phyloP scores from a whole-genome alignment of 1,140 invertebrate species.

The Pseudachorutes palmiensis region DNA sequence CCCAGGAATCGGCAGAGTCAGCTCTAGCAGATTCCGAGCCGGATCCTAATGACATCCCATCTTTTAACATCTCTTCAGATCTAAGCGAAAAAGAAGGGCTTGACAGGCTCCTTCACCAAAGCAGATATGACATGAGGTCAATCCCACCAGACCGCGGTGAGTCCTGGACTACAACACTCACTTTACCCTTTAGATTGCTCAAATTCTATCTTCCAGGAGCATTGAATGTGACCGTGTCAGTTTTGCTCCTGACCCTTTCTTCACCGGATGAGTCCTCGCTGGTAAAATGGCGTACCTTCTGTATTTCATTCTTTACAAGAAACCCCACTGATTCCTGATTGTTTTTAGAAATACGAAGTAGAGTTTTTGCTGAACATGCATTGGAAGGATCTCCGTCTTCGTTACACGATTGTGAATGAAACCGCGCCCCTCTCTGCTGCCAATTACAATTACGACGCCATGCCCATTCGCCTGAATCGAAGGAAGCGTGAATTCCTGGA shows the following conservation, averaged over 20 bases:
- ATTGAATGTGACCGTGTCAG: conserved; percentile 82
- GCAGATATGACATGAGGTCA: conserved; percentile 38
- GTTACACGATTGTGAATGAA: conserved; percentile 62
- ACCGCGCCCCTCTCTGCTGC: background rate
- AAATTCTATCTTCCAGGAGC: conserved; percentile 62
- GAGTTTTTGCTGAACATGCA: conserved; percentile 82
- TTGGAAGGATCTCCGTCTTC: conserved; percentile 77
- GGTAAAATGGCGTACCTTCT: conserved; percentile 53
- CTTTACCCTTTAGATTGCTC: too few species aligned
- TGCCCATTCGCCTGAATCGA: conserved; percentile 15
- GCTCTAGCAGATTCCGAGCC: background rate
- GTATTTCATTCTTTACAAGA: background rate
- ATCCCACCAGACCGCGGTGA: conserved; percentile 35
- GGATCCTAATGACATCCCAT: background rate
- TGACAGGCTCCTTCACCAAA: conserved; percentile 38
- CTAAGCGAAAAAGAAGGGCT: conserved; percentile 39
- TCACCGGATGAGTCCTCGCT: conserved; percentile 90
- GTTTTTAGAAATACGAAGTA: conserved; percentile 79
- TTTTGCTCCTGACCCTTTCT: conserved; percentile 79
- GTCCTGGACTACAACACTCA: background rate
- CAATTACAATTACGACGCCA: conserved; percentile 12
- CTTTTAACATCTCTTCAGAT: background rate
- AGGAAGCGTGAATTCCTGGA: conserved; percentile 73
- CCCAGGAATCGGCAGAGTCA: background rate
- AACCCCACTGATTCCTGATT: too few species aligned